These are phyloP conservation scores for Euzophera pinguis DNA, from an alignment of 2,888 invertebrate genomes.

Conservation along the genomic window DNA sequence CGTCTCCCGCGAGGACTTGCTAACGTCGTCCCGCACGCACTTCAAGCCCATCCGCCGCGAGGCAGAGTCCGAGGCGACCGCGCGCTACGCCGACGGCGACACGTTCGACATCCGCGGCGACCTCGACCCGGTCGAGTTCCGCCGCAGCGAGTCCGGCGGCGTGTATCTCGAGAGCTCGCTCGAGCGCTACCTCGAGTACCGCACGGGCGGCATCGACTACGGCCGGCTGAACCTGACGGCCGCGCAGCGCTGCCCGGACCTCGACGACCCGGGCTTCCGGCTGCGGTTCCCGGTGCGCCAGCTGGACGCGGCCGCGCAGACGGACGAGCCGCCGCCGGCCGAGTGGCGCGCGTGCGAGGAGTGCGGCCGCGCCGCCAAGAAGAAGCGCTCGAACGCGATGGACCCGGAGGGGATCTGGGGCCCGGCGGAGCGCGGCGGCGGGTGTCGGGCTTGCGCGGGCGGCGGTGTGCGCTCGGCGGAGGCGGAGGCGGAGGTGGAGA, in stretches of 20 bases:
- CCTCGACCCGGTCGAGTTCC: constrained; percentile 82
- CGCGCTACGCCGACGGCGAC: constrained; percentile 84
- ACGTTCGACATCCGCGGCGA: constrained; percentile 84
- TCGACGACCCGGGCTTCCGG: constrained; percentile 70
- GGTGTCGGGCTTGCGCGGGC: constrained; percentile 23
- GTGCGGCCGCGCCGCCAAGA: constrained; percentile 60
- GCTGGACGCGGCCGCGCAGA: constrained; percentile 56
- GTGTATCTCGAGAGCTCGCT: constrained; percentile 76
- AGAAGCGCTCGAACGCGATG: constrained; percentile 53
- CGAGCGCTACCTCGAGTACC: constrained; percentile 77
- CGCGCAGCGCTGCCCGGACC: constrained; percentile 55
- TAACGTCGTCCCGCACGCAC: constrained; percentile 89
- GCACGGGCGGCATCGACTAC: constrained; percentile 62
- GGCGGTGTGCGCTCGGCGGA: no score
- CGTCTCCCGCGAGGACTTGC: constrained; percentile 82
- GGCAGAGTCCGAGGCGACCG: constrained; percentile 45
- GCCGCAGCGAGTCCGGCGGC: constrained; percentile 83
- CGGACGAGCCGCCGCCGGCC: constrained; percentile 38
- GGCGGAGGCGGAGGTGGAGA: constrained; percentile 21
- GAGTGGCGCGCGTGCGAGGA: constrained; percentile 51
- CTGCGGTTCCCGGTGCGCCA: constrained; percentile 83
- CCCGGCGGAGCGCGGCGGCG: constrained; percentile 42
- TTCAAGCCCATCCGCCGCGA: constrained; percentile 89
- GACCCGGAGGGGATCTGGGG: constrained; percentile 51
- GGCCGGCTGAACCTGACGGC: constrained; percentile 54